Conservation (phyloP, 1,140 invertebrate species). For the Megathymus violae region DNA sequence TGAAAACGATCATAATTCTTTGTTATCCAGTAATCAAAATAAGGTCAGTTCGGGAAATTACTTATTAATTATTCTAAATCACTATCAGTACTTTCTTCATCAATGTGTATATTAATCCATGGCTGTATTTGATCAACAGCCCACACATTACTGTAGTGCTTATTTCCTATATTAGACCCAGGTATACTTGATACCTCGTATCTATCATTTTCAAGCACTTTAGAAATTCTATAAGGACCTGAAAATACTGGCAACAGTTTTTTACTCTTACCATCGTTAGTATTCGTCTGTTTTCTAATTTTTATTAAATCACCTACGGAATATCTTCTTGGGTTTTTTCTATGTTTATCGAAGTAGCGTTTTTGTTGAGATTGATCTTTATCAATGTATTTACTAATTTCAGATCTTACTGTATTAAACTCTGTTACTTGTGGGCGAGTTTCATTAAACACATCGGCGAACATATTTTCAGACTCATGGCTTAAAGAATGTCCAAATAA, state of each 20-base stretch:
- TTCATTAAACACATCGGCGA: slow-evolving; percentile 28
- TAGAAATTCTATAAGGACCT: slow-evolving; percentile 37
- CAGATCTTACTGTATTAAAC: slow-evolving; percentile 1
- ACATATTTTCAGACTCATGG: slow-evolving; percentile 27
- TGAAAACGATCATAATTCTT: too few species aligned
- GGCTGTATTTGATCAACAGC: slow-evolving; percentile 38
- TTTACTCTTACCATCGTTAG: slow-evolving; percentile 43
- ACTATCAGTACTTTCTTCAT: not conserved
- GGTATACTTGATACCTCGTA: slow-evolving; percentile 35
- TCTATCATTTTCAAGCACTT: slow-evolving; percentile 37
- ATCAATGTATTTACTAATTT: slow-evolving; percentile 36
- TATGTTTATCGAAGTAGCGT: slow-evolving; percentile 31
- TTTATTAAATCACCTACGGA: slow-evolving; percentile 38
- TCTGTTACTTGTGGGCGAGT: not conserved
- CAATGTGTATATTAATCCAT: slow-evolving; percentile 23
- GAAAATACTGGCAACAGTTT: slow-evolving; percentile 41
- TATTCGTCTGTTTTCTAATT: slow-evolving; percentile 33
- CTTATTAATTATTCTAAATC: not conserved
- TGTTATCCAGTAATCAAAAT: not conserved
- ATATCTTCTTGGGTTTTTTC: slow-evolving; percentile 32
- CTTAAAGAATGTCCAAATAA: slow-evolving; percentile 40
- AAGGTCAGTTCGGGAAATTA: not conserved
- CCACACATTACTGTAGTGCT: slow-evolving; percentile 31
- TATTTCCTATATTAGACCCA: slow-evolving; percentile 21
- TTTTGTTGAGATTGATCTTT: slow-evolving; percentile 32